A percentile compares a stretch with the other conserved stretches of the same genome.
phyloP scores from a whole-genome alignment of 2,113 vertebrate genomes.

The Anguilla japonica region DNA sequence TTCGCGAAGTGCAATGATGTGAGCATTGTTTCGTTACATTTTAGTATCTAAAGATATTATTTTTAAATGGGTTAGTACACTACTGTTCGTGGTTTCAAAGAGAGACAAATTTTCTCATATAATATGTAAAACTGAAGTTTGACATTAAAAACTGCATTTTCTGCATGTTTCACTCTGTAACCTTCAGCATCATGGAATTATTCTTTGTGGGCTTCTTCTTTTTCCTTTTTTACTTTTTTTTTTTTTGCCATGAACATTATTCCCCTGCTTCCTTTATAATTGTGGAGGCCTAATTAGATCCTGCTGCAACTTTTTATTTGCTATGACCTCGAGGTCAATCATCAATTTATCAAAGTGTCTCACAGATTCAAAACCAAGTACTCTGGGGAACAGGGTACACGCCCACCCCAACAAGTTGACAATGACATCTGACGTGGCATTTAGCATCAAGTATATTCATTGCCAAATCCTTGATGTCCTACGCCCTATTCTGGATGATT shows the following conservation, averaged over 20 bases:
- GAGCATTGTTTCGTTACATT: background rate
- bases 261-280: conserved; percentile 60
- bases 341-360: conserved; percentile 85
- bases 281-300: conserved; percentile 79
- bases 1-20: background rate
- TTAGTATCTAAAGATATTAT: background rate
- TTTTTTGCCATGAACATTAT: conserved; percentile 49
- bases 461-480: background rate
- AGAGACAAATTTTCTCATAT: background rate
- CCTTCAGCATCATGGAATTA: background rate
- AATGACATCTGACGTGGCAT: background rate
- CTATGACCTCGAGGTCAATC: conserved; percentile 80
- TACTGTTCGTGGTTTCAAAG: background rate
- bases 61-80: background rate
- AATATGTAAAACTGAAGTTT: background rate
- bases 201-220: background rate
- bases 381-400: conserved; percentile 53
- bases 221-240: conserved; percentile 45
- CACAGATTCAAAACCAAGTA: conserved; percentile 75
- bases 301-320: conserved; percentile 78
- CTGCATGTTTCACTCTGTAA: background rate
- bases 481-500: too few relatives aligned
- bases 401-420: background rate
- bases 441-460: background rate
- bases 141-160: background rate